These are phyloP conservation scores for Gonocerus acuteangulatus DNA, from an alignment of 2,888 invertebrate species.

Conservation along the genomic window DNA sequence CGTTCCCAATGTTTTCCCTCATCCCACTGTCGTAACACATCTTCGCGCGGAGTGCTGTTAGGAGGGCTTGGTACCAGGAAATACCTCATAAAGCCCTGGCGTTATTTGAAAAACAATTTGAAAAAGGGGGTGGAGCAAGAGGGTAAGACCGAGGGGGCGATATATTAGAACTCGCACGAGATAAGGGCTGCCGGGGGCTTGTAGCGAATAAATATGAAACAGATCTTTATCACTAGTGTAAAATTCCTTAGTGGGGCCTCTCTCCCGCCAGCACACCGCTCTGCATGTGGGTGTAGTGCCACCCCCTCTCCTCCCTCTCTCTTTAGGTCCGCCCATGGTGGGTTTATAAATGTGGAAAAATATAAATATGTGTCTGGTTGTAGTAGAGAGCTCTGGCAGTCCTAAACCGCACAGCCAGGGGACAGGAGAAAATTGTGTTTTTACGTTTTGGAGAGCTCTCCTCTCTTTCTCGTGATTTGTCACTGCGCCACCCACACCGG, in stretches of 20 bases:
- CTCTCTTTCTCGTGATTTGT: slow-evolving; percentile 11
- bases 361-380: slow-evolving; percentile 21
- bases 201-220: slow-evolving; percentile 25
- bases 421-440: slow-evolving; percentile 23
- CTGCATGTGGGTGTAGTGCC: not conserved
- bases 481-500: slow-evolving; percentile 15
- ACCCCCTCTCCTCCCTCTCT: no score
- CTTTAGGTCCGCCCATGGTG: no score
- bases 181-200: slow-evolving; percentile 15
- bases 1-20: no score
- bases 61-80: not conserved
- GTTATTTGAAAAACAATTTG: slow-evolving; percentile 26
- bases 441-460: slow-evolving; percentile 10
- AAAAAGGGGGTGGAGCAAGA: not conserved
- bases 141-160: not conserved
- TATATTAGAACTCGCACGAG: slow-evolving; percentile 9
- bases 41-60: no score
- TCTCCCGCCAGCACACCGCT: not conserved
- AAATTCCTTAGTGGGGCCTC: slow-evolving; percentile 23
- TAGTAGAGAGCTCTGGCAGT: not conserved
- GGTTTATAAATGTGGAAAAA: not conserved
- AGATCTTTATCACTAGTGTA: slow-evolving; percentile 29
- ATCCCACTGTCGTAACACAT: no score
- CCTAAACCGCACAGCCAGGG: not conserved
- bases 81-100: slow-evolving; percentile 11